Percentiles rank a stretch among this genome's conserved stretches.
Conservation (phyloP, 2,888 invertebrate species). For the Tetheella fluctuosa region DNA sequence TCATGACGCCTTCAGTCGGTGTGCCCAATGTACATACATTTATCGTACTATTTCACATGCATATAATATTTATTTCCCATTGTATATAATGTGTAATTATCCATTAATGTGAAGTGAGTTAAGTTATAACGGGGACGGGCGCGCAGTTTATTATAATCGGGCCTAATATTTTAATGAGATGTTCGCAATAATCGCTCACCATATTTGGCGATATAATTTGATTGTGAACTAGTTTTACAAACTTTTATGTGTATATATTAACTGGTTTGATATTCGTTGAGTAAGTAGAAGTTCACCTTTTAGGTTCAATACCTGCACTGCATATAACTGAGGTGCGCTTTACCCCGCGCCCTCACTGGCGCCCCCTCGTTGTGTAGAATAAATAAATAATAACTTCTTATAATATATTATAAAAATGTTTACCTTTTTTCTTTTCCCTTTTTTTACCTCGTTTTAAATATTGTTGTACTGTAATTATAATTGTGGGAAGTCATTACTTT, state of each 20-base stretch:
- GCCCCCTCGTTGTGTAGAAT: slow-evolving; percentile 60
- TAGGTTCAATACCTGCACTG: slow-evolving; percentile 13
- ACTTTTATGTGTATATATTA: not conserved
- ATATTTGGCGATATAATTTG: not conserved
- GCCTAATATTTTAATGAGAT: slow-evolving; percentile 46
- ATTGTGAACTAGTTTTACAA: not conserved
- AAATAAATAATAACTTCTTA: slow-evolving; percentile 50
- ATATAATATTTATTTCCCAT: slow-evolving; percentile 80
- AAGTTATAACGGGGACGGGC: slow-evolving; percentile 42
- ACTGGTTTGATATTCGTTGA: not conserved
- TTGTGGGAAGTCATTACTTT: slow-evolving; percentile 53
- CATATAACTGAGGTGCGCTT: slow-evolving; percentile 26
- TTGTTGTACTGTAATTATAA: slow-evolving; percentile 59
- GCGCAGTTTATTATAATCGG: slow-evolving; percentile 29
- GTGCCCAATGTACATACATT: slow-evolving; percentile 72
- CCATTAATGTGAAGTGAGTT: slow-evolving; percentile 24
- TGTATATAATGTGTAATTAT: slow-evolving; percentile 81
- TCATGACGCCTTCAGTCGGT: slow-evolving; percentile 44
- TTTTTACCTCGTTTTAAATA: slow-evolving; percentile 72
- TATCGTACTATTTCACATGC: slow-evolving; percentile 67
- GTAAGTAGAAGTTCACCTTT: not conserved
- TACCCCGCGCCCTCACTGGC: slow-evolving; percentile 29
- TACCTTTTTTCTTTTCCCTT: slow-evolving; percentile 62
- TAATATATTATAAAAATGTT: slow-evolving; percentile 75
- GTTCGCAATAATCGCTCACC: not conserved